phyloP scores from a whole-genome alignment of 2,888 invertebrate species.

The Octodonta nipae region DNA sequence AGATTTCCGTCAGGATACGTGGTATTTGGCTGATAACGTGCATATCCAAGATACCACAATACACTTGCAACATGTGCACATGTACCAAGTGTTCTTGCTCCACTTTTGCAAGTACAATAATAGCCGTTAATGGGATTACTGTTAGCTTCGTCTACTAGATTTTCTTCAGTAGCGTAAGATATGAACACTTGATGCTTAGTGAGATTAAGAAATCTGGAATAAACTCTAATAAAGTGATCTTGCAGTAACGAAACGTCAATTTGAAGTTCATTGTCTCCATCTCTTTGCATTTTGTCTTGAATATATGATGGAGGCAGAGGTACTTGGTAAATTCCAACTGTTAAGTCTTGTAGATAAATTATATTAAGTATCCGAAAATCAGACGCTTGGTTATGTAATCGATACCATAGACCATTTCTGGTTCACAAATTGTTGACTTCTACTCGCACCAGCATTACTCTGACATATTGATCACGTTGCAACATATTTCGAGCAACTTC shows the following conservation, averaged over 20 bases:
- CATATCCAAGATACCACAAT: slow-evolving; percentile 2
- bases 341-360: slow-evolving; percentile 1
- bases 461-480: neutral
- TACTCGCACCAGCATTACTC: neutral
- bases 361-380: slow-evolving; percentile 1
- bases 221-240: neutral
- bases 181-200: neutral
- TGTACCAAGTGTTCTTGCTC: neutral
- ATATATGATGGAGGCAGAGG: slow-evolving; percentile 3
- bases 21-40: neutral
- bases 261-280: neutral
- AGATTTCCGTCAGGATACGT: neutral
- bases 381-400: neutral
- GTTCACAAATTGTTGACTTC: neutral
- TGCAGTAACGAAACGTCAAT: neutral
- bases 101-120: slow-evolving; percentile 4
- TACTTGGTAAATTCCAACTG: slow-evolving; percentile 3
- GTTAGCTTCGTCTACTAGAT: neutral
- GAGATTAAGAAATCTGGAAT: neutral
- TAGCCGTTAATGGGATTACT: neutral
- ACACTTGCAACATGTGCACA: slow-evolving; percentile 1
- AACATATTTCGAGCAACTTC: neutral
- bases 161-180: neutral
- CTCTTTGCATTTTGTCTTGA: slow-evolving; percentile 1
- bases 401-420: neutral